Evolutionary conservation across 2,113 vertebrate species (phyloP), one percentile per base, ranked within the genome.

Genomic region (Sphyrna mokarran): DNA sequence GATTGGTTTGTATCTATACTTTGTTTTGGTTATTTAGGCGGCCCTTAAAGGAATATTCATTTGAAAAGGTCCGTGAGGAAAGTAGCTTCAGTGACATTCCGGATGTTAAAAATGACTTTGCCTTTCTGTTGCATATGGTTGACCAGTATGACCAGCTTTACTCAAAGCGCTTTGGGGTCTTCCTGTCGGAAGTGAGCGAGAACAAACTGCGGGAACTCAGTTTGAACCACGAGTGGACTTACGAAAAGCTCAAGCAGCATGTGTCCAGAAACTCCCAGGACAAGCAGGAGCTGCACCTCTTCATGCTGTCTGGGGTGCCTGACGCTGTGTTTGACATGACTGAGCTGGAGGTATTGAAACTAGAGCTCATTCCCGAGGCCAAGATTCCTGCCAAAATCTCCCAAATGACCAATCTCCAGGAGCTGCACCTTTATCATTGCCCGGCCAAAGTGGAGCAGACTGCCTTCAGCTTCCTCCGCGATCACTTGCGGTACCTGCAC

Each of bases 41-140:
- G 95, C 98, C 99, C 23, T 97, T 99, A 33, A 99, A 99, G 96
- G 99, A 99, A 96, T 99, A 99, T 91, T 99, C 99, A 0, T 99
- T 99, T 95, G 99, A 99, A 95, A 99, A 99, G 96, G 99, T 99
- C 95, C 96, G 99, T 96, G 99, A 99, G 96, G 99, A 99, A 97
- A 99, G 99, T 96, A 99, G 98, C 97, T 99, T 99, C 96, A 99
- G 99, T 33, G 99, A 99, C 96, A 99, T 99, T 96, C 99, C 99
- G 0, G 99, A 99, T 93, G 99, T 99, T 63, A 99, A 99, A 97
- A 99, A 99, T 0, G 99, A 99, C 96, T 99, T 99, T 97, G 99
- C 99, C 0, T 99, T 99, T 96, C 98, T 99, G 66, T 98, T 99
- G 94, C 99, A 99, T 97, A 99, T 99, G 99, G 99, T 99, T 0